Evolutionary conservation across 2,113 vertebrate genomes (phyloP).

Genomic region (Melanocharis versteri): DNA sequence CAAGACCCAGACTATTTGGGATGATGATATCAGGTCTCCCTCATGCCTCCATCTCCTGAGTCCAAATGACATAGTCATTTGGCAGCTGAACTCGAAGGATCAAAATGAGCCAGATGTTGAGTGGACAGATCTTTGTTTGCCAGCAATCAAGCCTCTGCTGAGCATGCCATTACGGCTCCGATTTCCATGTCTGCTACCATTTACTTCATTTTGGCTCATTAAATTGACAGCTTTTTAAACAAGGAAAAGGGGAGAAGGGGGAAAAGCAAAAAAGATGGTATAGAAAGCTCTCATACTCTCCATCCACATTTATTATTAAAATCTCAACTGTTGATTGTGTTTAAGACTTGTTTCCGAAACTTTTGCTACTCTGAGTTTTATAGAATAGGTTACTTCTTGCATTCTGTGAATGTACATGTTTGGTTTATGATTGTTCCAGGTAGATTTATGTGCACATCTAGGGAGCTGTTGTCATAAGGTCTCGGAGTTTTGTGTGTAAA

Average conservation of each 20-base stretch:
- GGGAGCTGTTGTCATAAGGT: neutral
- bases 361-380: neutral
- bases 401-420: rapidly evolving
- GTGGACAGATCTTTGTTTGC: neutral
- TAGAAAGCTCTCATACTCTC: neutral
- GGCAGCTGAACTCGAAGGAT: neutral
- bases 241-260: neutral
- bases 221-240: slow-evolving; percentile 1
- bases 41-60: neutral
- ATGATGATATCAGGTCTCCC: slow-evolving; percentile 7
- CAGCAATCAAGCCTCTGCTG: neutral
- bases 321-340: neutral
- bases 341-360: neutral
- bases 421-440: neutral
- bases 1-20: neutral
- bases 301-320: neutral
- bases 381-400: neutral
- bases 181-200: neutral
- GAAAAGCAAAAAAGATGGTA: neutral
- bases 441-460: neutral
- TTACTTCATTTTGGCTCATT: slow-evolving; percentile 3
- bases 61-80: neutral
- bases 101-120: neutral
- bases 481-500: neutral
- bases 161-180: neutral